Base-by-base conservation (phyloP, 2,888 invertebrate genomes). In the Leptothorax acervorum region DNA sequence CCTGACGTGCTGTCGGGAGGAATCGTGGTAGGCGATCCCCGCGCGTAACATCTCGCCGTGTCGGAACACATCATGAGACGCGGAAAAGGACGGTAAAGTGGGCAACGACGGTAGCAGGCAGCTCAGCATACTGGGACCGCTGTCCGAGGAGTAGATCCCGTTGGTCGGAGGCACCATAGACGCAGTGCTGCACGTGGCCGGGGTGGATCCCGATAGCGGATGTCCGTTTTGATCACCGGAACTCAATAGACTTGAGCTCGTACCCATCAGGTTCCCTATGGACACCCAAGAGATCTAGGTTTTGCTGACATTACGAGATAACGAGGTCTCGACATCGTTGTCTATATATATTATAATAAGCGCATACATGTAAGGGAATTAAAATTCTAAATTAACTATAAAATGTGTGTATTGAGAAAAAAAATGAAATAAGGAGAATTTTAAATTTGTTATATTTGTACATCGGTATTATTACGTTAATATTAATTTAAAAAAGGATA, bases 11-110 rank as follows among this genome's bases (percentile, higher is more conserved):
- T 93, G 92, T 62, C 93, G 91, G 11, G 92, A 88, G 1, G 93
- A 87, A 60, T 94, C 93, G 70, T 93, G 93, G 75, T 93, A 93
- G 23, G 91, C 92, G 76, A 93, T 92, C 12, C 93, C 93, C 15
- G 92, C 93, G 18, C 93, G 88, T 31, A 93, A 79, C 88, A 93
- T 92, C 86, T 93, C 93, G 8, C 92, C 90, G 76, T 93, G 93
- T 39, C 93, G 93, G 82, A 93, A 92, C 45, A 93, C 90, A 78
- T 93, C 93, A 85, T 93, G 93, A 0, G 93, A 90, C 23, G 92
- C 89, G n/a, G 92, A 90, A 5, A 93, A 86, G 18, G 93, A 87
- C 53, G 93, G 90, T 68, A 93, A 85, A 31, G 93, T 88, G 53
- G 92, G 92, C 60, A 93, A 86, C n/a, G 90, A 88, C 23, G 93